Percentiles rank a stretch among this genome's conserved stretches.
These are phyloP conservation scores for Nannoperca australis DNA, from an alignment of 2,797 vertebrate species.

Conservation along the genomic window DNA sequence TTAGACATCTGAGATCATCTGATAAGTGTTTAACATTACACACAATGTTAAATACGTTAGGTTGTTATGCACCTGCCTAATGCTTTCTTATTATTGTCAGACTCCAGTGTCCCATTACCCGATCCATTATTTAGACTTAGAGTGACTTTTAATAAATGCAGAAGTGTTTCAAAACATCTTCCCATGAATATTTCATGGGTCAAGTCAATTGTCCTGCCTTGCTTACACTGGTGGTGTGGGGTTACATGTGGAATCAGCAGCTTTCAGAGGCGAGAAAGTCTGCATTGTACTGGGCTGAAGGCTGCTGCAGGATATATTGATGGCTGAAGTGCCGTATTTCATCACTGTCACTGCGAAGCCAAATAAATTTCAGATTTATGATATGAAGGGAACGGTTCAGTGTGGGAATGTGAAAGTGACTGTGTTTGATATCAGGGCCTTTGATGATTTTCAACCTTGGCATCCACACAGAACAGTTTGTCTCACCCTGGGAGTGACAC, in stretches of 20 bases:
- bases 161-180: slow-evolving; percentile 53
- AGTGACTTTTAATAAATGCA: slow-evolving; percentile 67
- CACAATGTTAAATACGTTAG: background rate
- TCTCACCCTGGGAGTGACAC: slow-evolving; percentile 15
- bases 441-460: slow-evolving; percentile 33
- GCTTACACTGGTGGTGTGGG: slow-evolving; percentile 38
- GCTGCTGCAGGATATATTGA: slow-evolving; percentile 27
- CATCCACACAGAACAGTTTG: background rate
- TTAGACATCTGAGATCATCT: background rate
- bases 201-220: slow-evolving; percentile 11
- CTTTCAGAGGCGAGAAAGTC: background rate
- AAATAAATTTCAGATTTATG: slow-evolving; percentile 43
- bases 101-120: slow-evolving; percentile 36
- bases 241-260: slow-evolving; percentile 36
- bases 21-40: slow-evolving; percentile 28
- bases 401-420: slow-evolving; percentile 27
- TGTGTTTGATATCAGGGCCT: slow-evolving; percentile 37
- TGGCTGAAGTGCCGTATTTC: slow-evolving; percentile 24
- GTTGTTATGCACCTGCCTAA: slow-evolving; percentile 2
- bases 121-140: slow-evolving; percentile 67
- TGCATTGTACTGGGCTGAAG: background rate
- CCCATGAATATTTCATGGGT: slow-evolving; percentile 67
- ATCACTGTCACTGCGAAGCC: slow-evolving; percentile 20
- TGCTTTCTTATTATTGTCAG: background rate
- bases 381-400: background rate